These are phyloP conservation scores for Halcyon malimbica DNA, from an alignment of 2,113 vertebrate genomes.

Conservation along the genomic window DNA sequence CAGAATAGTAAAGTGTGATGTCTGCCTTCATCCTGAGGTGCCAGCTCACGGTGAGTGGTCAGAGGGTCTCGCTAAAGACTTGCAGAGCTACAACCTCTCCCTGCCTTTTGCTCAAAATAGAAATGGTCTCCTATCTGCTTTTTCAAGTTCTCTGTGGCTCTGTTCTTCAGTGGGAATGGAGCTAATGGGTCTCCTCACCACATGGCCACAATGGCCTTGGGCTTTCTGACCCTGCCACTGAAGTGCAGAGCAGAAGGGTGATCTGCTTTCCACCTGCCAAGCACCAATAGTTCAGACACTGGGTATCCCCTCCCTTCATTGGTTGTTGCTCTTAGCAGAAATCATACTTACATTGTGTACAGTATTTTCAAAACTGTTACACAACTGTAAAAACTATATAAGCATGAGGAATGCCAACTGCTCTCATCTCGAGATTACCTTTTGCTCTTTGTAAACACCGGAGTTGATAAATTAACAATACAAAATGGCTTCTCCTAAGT, in stretches of 20 bases:
- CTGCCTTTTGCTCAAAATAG: background rate
- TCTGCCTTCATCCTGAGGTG: background rate
- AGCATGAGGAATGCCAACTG: background rate
- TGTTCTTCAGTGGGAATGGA: background rate
- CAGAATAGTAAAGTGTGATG: background rate
- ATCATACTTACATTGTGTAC: background rate
- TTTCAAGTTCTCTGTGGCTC: background rate
- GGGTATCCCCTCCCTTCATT: background rate
- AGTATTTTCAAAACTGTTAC: background rate
- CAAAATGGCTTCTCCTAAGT: background rate
- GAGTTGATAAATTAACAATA: background rate
- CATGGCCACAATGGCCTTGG: accelerated
- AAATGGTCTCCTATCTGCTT: accelerated
- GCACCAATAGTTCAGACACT: background rate
- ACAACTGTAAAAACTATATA: background rate
- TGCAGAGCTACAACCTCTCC: background rate
- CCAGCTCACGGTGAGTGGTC: background rate
- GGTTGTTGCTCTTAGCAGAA: background rate
- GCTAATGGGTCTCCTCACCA: background rate
- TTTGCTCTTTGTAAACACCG: background rate
- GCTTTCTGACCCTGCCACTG: accelerated
- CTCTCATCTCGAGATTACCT: background rate
- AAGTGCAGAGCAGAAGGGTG: background rate
- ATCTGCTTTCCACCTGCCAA: background rate
- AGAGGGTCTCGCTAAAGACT: background rate